phyloP scores from a whole-genome alignment of 2,888 invertebrate genomes.

The Stomorhina lunata region DNA sequence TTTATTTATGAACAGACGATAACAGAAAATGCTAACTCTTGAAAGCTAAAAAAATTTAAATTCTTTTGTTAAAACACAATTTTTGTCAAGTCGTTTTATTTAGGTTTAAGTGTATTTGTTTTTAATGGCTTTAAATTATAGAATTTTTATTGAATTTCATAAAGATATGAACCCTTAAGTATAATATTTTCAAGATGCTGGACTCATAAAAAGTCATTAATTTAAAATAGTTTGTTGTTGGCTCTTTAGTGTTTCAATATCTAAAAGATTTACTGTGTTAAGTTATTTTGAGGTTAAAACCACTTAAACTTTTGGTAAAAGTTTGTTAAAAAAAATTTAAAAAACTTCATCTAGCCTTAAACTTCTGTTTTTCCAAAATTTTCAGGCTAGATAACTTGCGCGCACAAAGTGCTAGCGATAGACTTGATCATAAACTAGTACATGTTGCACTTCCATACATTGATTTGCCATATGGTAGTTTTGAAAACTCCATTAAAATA shows the following conservation, averaged over 20 bases:
- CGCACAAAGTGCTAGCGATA: no score
- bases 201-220: conserved; percentile 39
- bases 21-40: neutral
- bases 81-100: neutral
- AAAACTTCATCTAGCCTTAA: no score
- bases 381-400: no score
- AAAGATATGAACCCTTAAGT: neutral
- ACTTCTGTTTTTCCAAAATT: no score
- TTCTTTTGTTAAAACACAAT: neutral
- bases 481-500: no score
- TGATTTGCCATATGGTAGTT: no score
- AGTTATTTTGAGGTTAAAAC: conserved; percentile 43
- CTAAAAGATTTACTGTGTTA: conserved; percentile 35
- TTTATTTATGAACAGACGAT: conserved; percentile 15
- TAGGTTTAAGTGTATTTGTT: neutral
- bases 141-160: conserved; percentile 29
- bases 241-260: conserved; percentile 42
- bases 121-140: neutral
- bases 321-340: no score
- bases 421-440: no score
- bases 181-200: conserved; percentile 27
- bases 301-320: conserved; percentile 19
- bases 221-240: conserved; percentile 42
- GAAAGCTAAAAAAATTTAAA: neutral
- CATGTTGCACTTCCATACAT: no score